Evolutionary conservation across 2,797 vertebrate species (phyloP), one percentile per base, ranked within the genome.

Genomic region (Takifugu ocellatus): DNA sequence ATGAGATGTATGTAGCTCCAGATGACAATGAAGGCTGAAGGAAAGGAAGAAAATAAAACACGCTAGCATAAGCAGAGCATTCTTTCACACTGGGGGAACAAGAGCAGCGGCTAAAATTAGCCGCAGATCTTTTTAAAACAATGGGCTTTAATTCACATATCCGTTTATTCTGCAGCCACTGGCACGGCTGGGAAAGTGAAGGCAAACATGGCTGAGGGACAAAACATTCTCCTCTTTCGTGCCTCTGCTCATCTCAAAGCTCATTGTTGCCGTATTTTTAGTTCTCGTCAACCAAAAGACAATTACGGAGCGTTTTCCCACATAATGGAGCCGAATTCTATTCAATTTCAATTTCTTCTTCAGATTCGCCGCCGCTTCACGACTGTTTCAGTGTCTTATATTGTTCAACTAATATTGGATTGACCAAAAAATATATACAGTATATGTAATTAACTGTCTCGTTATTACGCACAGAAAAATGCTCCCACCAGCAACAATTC

Each of bases 221-320:
- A 88, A 90, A 90, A 87, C 72, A 66, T 71, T 74, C 64, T 74
- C 62, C 72, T 63, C 56, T 58, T 57, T 61, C 70, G 66, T 87
- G 77, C 82, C 79, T 81, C 72, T 85, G 88, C 89, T 90, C 90
- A 90, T 92, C 91, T 87, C 85, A 52, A 62, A 55, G 81, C 86
- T 71, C 21, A 90, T 91, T 91, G 89, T 90, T 75, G 78, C 79
- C 61, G 79, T 92, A 92, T 92, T 91, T 92, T 91, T 92, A 91
- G 91, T 84, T 81, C 76, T 82, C 49, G 74, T 83, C 83, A 81
- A 82, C 87, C 79, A 79, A 86, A 84, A 88, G 85, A 91, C 85
- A 90, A 87, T 90, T 85, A 84, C 83, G 83, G 83, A 87, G 84
- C 88, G 80, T 83, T 88, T 89, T 83, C 78, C 78, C 80, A 85